Evolutionary conservation across 2,797 vertebrate species (phyloP).

Genomic region (Anas georgica): DNA sequence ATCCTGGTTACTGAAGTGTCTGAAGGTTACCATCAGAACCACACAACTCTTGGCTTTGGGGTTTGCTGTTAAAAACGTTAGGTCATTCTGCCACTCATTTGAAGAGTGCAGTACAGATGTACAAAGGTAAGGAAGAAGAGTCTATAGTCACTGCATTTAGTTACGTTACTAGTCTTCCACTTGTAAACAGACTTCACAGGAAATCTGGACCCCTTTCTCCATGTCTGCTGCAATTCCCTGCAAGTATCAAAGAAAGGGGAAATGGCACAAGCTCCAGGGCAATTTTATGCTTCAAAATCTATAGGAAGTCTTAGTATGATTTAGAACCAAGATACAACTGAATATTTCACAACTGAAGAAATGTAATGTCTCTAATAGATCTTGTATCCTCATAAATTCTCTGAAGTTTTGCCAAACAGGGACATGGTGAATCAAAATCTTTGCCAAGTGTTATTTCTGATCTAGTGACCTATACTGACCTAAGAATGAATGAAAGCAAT

Average conservation of each 20-base stretch:
- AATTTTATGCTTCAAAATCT: constrained; percentile 15
- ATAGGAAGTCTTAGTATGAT: background rate
- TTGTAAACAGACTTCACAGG: too few species aligned
- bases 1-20: background rate
- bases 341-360: constrained; percentile 11
- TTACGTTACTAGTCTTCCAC: background rate
- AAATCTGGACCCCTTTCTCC: background rate
- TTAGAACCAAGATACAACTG: background rate
- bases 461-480: background rate
- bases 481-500: background rate
- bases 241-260: background rate
- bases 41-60: background rate
- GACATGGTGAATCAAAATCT: background rate
- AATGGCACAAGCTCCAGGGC: background rate
- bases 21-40: background rate
- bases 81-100: background rate
- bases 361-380: background rate
- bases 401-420: background rate
- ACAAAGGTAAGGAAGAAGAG: background rate
- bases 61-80: background rate
- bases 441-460: background rate
- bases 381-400: background rate
- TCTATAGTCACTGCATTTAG: background rate
- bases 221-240: background rate
- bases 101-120: background rate